Percentiles rank a stretch among this genome's conserved stretches.
phyloP scores from a whole-genome alignment of 2,888 invertebrate genomes.

The Eledona agricola region DNA sequence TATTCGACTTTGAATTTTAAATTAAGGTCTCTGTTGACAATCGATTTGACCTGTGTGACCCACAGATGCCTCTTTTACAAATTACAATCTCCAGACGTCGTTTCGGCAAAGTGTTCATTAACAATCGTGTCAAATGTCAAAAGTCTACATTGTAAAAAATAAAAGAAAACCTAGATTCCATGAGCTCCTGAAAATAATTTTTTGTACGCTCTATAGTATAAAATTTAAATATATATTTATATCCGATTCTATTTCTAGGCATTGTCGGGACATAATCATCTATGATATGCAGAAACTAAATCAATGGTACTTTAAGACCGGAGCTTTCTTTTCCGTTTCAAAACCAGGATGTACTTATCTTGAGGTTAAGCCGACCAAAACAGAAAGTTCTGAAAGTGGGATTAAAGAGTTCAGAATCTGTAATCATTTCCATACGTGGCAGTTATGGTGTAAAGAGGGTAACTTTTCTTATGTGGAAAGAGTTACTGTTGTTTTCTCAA shows the following conservation, averaged over 20 bases:
- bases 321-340: conserved; percentile 40
- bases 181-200: too few species aligned
- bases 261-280: conserved; percentile 45
- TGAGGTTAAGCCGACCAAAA: not conserved
- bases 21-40: too few species aligned
- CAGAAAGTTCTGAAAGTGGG: not conserved
- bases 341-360: not conserved
- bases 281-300: conserved; percentile 46
- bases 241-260: conserved; percentile 42
- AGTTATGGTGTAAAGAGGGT: conserved; percentile 35
- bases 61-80: too few species aligned
- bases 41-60: too few species aligned
- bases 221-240: too few species aligned
- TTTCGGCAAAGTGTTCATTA: too few species aligned
- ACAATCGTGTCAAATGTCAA: too few species aligned
- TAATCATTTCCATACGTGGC: conserved; percentile 24
- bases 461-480: conserved; percentile 41
- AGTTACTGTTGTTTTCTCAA: conserved; percentile 45
- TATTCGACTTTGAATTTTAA: too few species aligned
- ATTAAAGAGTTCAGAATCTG: conserved; percentile 2
- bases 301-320: conserved; percentile 45
- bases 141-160: too few species aligned
- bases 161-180: too few species aligned
- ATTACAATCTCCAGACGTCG: too few species aligned
- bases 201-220: too few species aligned